Evolutionary conservation across 2,113 vertebrate species (phyloP).

Genomic region (Toxotes jaculatrix): DNA sequence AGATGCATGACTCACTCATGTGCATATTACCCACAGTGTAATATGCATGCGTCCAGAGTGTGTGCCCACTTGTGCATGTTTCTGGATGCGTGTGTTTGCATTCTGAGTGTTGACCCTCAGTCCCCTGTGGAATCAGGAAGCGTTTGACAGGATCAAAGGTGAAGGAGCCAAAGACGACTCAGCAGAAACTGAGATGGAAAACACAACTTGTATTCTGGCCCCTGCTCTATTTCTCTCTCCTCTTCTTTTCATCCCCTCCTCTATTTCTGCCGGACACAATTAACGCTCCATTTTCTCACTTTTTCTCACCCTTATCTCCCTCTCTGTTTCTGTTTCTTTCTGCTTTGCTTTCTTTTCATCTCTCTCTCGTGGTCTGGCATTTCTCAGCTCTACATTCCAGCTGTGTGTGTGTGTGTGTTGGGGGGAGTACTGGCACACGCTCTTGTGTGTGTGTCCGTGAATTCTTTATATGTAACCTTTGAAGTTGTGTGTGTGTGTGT

Average conservation of each 20-base stretch:
- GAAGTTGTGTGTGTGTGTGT: not conserved
- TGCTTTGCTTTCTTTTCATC: slow-evolving; percentile 25
- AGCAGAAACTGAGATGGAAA: slow-evolving; percentile 62
- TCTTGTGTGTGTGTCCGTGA: slow-evolving; percentile 28
- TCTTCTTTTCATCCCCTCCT: not conserved
- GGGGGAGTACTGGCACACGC: slow-evolving; percentile 29
- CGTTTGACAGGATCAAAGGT: slow-evolving; percentile 62
- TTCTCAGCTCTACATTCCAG: slow-evolving; percentile 75
- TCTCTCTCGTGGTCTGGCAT: slow-evolving; percentile 70
- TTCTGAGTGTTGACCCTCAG: not conserved
- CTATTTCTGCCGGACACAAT: slow-evolving; percentile 40
- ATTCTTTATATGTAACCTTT: no score
- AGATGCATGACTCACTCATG: not conserved
- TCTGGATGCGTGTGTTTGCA: not conserved
- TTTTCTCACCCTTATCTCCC: slow-evolving; percentile 34
- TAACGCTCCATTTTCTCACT: slow-evolving; percentile 19
- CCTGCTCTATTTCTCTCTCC: not conserved
- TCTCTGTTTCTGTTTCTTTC: slow-evolving; percentile 44
- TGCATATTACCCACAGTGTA: not conserved
- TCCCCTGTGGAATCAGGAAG: slow-evolving; percentile 47
- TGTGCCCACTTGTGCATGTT: not conserved
- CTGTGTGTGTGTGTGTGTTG: slow-evolving; percentile 41
- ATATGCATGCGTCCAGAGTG: not conserved
- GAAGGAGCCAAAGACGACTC: slow-evolving; percentile 51
- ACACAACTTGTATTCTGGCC: slow-evolving; percentile 18